Percentiles rank a stretch among this genome's conserved stretches.
Evolutionary conservation across 2,888 invertebrate species (phyloP).

Genomic region (Caenorhabditis sp.): DNA sequence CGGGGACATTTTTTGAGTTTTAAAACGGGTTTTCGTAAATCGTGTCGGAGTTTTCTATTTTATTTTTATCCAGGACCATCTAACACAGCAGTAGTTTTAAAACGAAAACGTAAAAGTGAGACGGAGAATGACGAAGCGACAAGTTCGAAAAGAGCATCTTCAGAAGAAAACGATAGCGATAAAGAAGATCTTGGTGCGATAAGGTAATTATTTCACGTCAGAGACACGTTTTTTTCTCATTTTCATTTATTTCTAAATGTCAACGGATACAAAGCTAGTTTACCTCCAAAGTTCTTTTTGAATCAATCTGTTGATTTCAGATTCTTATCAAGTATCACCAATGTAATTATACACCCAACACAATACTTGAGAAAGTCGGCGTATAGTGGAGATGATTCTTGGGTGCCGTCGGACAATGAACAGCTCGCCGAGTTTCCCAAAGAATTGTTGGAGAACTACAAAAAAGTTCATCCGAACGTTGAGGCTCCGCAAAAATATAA

Average conservation of each 20-base stretch:
- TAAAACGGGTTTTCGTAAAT: too few species aligned
- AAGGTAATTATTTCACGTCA: constrained; percentile 7
- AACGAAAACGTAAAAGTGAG: constrained; percentile 10
- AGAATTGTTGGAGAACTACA: constrained; percentile 24
- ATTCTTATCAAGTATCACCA: constrained; percentile 30
- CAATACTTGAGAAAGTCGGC: not conserved
- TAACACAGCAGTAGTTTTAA: constrained; percentile 12
- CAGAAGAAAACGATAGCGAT: constrained; percentile 12
- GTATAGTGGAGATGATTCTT: constrained; percentile 23
- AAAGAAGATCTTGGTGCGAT: constrained; percentile 18
- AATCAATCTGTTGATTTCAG: constrained; percentile 8
- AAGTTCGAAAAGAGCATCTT: constrained; percentile 12
- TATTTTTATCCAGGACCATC: constrained; percentile 8
- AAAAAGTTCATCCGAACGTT: constrained; percentile 43
- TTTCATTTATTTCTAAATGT: not conserved
- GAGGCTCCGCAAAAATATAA: constrained; percentile 36
- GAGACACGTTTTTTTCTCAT: not conserved
- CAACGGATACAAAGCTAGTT: not conserved
- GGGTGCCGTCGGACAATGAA: constrained; percentile 42
- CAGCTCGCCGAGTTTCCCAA: constrained; percentile 41
- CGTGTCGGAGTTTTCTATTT: too few species aligned
- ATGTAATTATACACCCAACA: constrained; percentile 24
- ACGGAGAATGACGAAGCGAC: constrained; percentile 4
- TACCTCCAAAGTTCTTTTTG: not conserved
- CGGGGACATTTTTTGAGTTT: too few species aligned